A percentile compares a stretch with the other conserved stretches of the same genome.
phyloP scores from a whole-genome alignment of 2,888 invertebrate genomes.

The Drosophila cracens region DNA sequence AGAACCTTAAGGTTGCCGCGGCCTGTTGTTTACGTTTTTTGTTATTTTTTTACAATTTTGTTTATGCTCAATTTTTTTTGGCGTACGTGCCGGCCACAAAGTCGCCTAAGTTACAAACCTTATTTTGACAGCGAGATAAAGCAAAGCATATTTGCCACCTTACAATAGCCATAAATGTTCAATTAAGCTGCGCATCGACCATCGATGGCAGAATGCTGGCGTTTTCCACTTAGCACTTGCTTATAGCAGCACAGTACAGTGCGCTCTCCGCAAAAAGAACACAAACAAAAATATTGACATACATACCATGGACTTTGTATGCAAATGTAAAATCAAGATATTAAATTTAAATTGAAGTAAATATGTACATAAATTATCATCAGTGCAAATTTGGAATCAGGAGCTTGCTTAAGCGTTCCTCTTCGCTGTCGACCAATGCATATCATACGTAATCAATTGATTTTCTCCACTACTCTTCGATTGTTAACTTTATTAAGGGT shows the following conservation, averaged over 20 bases:
- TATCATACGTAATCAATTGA: background rate
- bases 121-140: constrained; percentile 46
- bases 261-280: constrained; percentile 1
- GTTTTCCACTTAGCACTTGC: constrained; percentile 51
- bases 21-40: constrained; percentile 31
- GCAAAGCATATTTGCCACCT: constrained; percentile 31
- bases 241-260: constrained; percentile 24
- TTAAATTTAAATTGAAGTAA: background rate
- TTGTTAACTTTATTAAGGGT: background rate
- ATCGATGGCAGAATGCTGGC: constrained; percentile 14
- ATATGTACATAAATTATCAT: background rate
- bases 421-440: background rate
- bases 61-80: constrained; percentile 51
- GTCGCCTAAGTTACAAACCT: constrained; percentile 49
- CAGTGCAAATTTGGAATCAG: background rate
- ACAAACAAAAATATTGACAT: background rate
- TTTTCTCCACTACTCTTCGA: background rate
- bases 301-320: background rate
- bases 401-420: background rate
- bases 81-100: constrained; percentile 66
- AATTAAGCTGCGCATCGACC: constrained; percentile 29
- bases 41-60: constrained; percentile 60
- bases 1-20: constrained; percentile 28
- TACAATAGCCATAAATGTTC: constrained; percentile 47
- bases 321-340: background rate